Base-by-base conservation (phyloP, 2,113 vertebrate species). In the Psittacus erithacus region DNA sequence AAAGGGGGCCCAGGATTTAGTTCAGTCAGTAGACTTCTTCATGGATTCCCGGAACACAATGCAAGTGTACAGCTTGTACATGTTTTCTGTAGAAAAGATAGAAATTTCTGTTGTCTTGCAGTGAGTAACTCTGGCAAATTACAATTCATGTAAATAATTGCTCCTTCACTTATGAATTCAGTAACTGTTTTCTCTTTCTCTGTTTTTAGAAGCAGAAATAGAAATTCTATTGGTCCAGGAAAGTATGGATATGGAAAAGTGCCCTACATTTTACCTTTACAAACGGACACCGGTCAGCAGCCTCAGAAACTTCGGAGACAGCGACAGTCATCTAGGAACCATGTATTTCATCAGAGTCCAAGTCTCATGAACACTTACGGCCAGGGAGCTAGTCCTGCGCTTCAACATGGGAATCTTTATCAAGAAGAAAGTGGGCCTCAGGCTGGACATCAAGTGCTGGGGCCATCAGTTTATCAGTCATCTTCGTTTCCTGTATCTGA, bases 201-300 rank as follows among this genome's bases (percentile, higher is more conserved):
- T 97, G 12, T 77, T 90, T 97, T 75, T 88, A 99, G 99, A 97
- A 98, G 95, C 97, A 97, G 97, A 76, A 97, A 92, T 38, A 97
- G 96, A 82, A 97, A 91, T 50, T 96, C 97, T 43, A 98, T 99
- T 10, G 96, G 95, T 55, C 99, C 99, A 10, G 99, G 99, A 55
- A 98, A 97, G 89, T 99, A 99, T 7, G 99, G 99, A 39, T 99
- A 99, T 33, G 99, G 99, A 2, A 99, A 98, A 95, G 98, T 98
- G 59, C 98, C 99, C 0, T 98, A 98, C 85, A 98, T 98, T 67
- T 89, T 98, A 62, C 98, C 98, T 2, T 80, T 99, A 71, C 98
- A 98, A 96, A 98, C 97, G 3, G 98, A 99, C 55, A 95, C 96
- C 2, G 95, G 97, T 4, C 98, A 97, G 49, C 55, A 79, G 43